phyloP scores from a whole-genome alignment of 2,113 vertebrate genomes.

The Coptodon bakossiorum region DNA sequence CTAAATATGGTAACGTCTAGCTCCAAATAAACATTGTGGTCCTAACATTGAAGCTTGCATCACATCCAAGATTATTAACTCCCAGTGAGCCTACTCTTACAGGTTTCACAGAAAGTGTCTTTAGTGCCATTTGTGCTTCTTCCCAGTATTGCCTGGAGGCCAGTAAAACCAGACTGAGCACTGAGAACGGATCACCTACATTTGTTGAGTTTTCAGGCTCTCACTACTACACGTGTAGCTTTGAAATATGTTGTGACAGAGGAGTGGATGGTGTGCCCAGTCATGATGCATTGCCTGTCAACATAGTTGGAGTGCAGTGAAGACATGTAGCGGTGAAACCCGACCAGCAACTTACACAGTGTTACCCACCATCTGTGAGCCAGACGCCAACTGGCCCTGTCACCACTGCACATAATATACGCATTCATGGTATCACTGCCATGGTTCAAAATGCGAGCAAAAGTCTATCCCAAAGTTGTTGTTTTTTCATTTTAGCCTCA shows the following conservation, averaged over 20 bases:
- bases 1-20: neutral
- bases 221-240: neutral
- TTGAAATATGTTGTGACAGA: slow-evolving; percentile 34
- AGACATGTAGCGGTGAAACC: slow-evolving; percentile 42
- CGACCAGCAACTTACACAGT: slow-evolving; percentile 29
- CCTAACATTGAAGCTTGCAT: neutral
- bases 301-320: slow-evolving; percentile 18
- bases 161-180: neutral
- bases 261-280: neutral
- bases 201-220: neutral
- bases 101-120: neutral
- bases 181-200: neutral
- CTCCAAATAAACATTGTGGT: neutral
- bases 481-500: neutral
- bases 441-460: neutral
- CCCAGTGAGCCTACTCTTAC: neutral
- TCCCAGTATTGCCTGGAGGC: neutral
- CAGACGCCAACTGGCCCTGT: slow-evolving; percentile 51
- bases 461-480: neutral
- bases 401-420: slow-evolving; percentile 12
- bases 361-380: slow-evolving; percentile 20
- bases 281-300: slow-evolving; percentile 22
- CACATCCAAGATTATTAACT: neutral
- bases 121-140: neutral
- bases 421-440: neutral